Conservation (phyloP, 2,888 invertebrate genomes). For the Himalopsyche japonica region DNA sequence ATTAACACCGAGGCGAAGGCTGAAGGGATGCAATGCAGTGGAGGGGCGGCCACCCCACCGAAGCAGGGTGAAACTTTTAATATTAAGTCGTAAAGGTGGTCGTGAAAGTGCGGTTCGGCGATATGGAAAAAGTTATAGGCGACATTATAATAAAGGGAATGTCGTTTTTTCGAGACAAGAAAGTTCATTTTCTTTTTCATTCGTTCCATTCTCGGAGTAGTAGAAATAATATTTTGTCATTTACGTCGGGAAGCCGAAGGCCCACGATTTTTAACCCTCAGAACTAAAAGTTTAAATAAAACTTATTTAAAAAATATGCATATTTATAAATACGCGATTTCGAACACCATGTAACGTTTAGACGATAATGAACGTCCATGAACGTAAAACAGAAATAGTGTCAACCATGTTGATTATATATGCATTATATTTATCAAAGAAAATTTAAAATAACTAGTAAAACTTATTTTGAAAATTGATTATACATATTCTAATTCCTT, state of each 20-base stretch:
- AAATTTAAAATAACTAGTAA: too few species aligned
- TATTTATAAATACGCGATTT: too few species aligned
- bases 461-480: too few species aligned
- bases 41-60: not conserved
- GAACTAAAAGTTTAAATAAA: not conserved
- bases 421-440: too few species aligned
- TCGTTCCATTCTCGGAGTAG: not conserved
- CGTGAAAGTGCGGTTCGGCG: conserved; percentile 1
- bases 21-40: not conserved
- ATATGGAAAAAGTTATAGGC: conserved; percentile 4
- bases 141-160: conserved; percentile 4
- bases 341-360: too few species aligned
- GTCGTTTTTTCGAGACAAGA: not conserved
- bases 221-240: conserved; percentile 24
- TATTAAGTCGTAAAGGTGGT: conserved; percentile 6
- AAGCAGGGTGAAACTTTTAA: not conserved
- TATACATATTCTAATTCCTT: too few species aligned
- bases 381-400: too few species aligned
- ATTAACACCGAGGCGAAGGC: not conserved
- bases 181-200: conserved; percentile 4
- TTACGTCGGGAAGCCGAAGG: not conserved
- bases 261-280: not conserved
- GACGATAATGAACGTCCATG: too few species aligned
- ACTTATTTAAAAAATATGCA: too few species aligned
- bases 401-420: too few species aligned